Percentiles rank a stretch among this genome's conserved stretches.
Evolutionary conservation across 1,140 invertebrate species (phyloP).

Genomic region (Triops longicaudatus): DNA sequence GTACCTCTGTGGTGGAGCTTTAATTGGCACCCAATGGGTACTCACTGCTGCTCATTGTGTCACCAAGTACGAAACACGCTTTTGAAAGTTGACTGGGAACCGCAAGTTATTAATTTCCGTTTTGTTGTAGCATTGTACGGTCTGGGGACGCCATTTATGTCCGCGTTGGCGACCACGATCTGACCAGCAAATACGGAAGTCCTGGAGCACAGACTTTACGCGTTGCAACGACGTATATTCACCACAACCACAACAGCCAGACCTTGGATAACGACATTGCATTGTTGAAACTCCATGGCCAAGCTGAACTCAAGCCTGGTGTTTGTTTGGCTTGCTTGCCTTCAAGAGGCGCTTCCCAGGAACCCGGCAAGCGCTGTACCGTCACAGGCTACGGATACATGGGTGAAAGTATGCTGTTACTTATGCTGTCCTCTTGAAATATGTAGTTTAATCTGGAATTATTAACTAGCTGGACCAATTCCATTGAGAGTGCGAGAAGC

Average conservation of each 20-base stretch:
- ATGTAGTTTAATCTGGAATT: conserved; percentile 21
- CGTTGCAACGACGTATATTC: conserved; percentile 87
- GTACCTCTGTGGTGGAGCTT: conserved; percentile 88
- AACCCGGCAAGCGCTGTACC: conserved; percentile 77
- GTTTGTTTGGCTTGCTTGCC: conserved; percentile 81
- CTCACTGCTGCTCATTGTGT: conserved; percentile 92
- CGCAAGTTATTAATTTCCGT: conserved; percentile 27
- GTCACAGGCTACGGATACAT: conserved; percentile 91
- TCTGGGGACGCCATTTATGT: conserved; percentile 86
- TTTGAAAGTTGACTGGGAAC: neutral
- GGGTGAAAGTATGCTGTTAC: conserved; percentile 62
- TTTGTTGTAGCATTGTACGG: conserved; percentile 64
- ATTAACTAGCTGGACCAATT: conserved; percentile 69
- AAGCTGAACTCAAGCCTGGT: conserved; percentile 76
- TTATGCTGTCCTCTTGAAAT: neutral
- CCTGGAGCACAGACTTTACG: conserved; percentile 77
- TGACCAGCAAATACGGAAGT: conserved; percentile 75
- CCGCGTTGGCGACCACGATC: conserved; percentile 83
- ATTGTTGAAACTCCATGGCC: conserved; percentile 78
- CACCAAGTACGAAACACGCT: conserved; percentile 62
- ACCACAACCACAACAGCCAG: conserved; percentile 93
- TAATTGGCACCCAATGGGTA: conserved; percentile 90
- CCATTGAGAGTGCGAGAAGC: conserved; percentile 79
- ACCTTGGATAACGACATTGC: conserved; percentile 94
- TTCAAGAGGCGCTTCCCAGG: conserved; percentile 70